Evolutionary conservation across 1,140 invertebrate species (phyloP).

Genomic region (Pissodes strobi): DNA sequence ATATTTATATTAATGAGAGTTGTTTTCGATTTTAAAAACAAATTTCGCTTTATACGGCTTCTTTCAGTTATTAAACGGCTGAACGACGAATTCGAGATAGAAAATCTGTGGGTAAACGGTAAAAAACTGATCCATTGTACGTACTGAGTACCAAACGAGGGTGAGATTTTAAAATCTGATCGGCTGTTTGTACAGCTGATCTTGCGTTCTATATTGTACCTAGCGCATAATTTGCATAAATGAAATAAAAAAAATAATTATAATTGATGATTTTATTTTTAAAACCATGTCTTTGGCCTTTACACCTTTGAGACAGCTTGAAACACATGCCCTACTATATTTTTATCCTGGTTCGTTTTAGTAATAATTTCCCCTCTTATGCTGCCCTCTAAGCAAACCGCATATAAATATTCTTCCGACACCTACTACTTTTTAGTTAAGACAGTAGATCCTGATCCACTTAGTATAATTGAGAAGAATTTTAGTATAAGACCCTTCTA

Average conservation of each 20-base stretch:
- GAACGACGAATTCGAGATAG: not conserved
- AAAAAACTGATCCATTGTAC: constrained; percentile 54
- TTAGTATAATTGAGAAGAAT: too few relatives aligned
- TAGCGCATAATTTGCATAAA: constrained; percentile 58
- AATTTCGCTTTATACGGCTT: not conserved
- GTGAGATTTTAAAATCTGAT: constrained; percentile 47
- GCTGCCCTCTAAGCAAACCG: too few relatives aligned
- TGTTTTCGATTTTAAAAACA: not conserved
- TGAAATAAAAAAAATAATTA: constrained; percentile 52
- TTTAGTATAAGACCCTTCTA: too few relatives aligned
- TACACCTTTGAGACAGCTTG: too few relatives aligned
- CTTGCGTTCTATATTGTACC: constrained; percentile 56
- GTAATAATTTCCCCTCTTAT: too few relatives aligned
- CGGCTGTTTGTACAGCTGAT: constrained; percentile 43
- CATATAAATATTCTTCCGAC: too few relatives aligned
- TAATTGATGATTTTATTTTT: too few relatives aligned
- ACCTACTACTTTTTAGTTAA: too few relatives aligned
- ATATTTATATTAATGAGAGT: not conserved
- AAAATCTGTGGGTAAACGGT: constrained; percentile 49
- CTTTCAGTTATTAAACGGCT: not conserved
- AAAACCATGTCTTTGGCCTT: too few relatives aligned
- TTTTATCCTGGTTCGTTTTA: too few relatives aligned
- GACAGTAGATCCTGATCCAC: too few relatives aligned
- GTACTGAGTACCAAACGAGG: constrained; percentile 54
- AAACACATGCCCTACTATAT: too few relatives aligned